A percentile compares a stretch with the other conserved stretches of the same genome.
Evolutionary conservation across 2,113 vertebrate genomes (phyloP).

Genomic region (Cynocephalus volans): DNA sequence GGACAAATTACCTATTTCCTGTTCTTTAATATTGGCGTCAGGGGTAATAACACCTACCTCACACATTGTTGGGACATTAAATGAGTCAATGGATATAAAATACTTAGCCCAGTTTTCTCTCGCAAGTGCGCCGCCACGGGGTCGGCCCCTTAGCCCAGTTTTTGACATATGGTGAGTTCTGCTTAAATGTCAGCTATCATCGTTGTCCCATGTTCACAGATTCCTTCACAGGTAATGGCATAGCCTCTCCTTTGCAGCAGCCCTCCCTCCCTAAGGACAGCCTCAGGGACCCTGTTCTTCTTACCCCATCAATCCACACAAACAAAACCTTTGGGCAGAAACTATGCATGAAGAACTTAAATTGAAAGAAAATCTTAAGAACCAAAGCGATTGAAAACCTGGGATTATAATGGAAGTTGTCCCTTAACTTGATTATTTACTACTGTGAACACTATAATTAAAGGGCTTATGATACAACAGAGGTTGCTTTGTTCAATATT

Average conservation of each 20-base stretch:
- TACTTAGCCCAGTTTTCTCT: not conserved
- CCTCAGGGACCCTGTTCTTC: not conserved
- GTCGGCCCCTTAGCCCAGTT: not conserved
- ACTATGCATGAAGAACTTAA: constrained; percentile 5
- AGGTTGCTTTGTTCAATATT: constrained; percentile 66
- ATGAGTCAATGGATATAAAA: not conserved
- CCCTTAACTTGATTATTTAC: constrained; percentile 16
- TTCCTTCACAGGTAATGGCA: not conserved
- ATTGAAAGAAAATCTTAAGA: constrained; percentile 25
- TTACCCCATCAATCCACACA: not conserved
- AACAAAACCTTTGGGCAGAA: constrained; percentile 41
- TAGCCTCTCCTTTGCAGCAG: not conserved
- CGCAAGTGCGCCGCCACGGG: too few relatives aligned
- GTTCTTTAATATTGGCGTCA: constrained; percentile 22
- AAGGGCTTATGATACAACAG: constrained; percentile 11
- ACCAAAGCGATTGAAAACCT: constrained; percentile 27
- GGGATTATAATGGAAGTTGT: constrained; percentile 2
- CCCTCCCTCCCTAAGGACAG: not conserved
- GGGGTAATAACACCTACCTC: constrained; percentile 57
- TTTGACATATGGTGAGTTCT: not conserved
- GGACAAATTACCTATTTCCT: constrained; percentile 20
- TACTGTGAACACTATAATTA: constrained; percentile 56
- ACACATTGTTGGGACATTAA: not conserved
- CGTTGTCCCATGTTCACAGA: not conserved
- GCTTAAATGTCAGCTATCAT: not conserved